Evolutionary conservation across 2,888 invertebrate species (phyloP), one percentile per base, ranked within the genome.

Genomic region (Acrobasis suavella): DNA sequence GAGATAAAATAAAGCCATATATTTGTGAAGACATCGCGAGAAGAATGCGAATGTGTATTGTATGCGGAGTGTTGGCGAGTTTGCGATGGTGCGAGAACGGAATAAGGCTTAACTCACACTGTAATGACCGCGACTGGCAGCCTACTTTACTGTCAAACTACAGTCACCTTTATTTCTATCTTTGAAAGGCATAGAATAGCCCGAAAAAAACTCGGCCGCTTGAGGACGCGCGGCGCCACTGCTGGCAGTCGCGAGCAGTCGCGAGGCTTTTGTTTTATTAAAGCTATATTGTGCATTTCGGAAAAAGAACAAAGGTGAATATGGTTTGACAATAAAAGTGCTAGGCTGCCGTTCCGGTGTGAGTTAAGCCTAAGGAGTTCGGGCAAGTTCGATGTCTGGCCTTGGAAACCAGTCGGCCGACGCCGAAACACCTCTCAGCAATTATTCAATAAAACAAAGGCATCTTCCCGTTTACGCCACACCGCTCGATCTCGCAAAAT

Each of bases 391-490:
- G 91, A 84, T 88, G 92, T 79, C 89, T 91, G 92, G 91, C 92
- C 92, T 92, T 92, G 92, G 80, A 81, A 92, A 92, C 92, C 92
- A 88, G 92, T 91, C 86, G 75, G 82, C 85, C 87, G 87, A 37
- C 83, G 38, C 91, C 91, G 86, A 90, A 92, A 90, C 91, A 88
- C 89, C 87, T 88, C 87, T 83, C 84, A 85, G 88, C 91, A 89
- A 91, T 91, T 91, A 91, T 91, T 91, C 88, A 91, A 91, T 90
- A 89, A 91, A 89, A 92, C 91, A 91, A 91, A 91, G 89, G 86
- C 89, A 86, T 83, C 86, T 80, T 80, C 78, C 77, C 78, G 14
- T n/a, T 46, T 46, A 12, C n/a, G 12, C 87, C 86, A 87, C 83
- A 79, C 68, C 74, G 74, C 73, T 82, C 80, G 82, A 85, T 83